These are phyloP conservation scores for Hirudinaria manillensis DNA, from an alignment of 2,888 invertebrate genomes.

Conservation along the genomic window DNA sequence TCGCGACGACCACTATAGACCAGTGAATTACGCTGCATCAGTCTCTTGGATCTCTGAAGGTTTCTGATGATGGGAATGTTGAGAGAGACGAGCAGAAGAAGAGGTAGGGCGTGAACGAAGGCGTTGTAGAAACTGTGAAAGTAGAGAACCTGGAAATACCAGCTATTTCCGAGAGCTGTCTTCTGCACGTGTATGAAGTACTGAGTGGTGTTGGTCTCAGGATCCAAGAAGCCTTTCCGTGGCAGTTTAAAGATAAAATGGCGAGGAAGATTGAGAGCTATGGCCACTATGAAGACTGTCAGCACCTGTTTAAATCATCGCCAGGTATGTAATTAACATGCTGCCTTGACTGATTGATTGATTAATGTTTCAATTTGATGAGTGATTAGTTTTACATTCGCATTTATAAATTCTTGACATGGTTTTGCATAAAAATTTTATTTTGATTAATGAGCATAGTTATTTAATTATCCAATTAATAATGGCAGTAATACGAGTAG, in stretches of 20 bases:
- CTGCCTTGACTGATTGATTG: no score
- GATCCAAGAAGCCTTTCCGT: neutral
- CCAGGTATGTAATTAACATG: no score
- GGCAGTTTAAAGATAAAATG: neutral
- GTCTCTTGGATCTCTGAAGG: conserved; percentile 25
- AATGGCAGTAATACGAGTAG: no score
- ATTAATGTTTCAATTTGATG: no score
- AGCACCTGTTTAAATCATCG: neutral
- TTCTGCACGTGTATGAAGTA: neutral
- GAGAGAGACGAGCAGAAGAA: conserved; percentile 31
- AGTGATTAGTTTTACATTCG: no score
- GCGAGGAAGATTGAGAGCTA: neutral
- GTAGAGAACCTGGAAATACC: conserved; percentile 20
- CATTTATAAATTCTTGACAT: no score
- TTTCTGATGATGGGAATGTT: conserved; percentile 34
- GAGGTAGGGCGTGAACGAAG: conserved; percentile 31
- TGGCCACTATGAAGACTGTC: neutral
- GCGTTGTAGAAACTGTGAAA: conserved; percentile 32
- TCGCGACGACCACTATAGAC: conserved; percentile 34
- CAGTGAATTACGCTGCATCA: conserved; percentile 31
- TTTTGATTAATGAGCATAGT: no score
- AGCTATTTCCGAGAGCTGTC: neutral
- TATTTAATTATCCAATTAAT: no score
- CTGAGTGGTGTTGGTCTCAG: neutral
- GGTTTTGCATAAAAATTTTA: no score